Evolutionary conservation across 2,797 vertebrate species (phyloP), one percentile per base, ranked within the genome.

Genomic region (Spheniscus humboldti): DNA sequence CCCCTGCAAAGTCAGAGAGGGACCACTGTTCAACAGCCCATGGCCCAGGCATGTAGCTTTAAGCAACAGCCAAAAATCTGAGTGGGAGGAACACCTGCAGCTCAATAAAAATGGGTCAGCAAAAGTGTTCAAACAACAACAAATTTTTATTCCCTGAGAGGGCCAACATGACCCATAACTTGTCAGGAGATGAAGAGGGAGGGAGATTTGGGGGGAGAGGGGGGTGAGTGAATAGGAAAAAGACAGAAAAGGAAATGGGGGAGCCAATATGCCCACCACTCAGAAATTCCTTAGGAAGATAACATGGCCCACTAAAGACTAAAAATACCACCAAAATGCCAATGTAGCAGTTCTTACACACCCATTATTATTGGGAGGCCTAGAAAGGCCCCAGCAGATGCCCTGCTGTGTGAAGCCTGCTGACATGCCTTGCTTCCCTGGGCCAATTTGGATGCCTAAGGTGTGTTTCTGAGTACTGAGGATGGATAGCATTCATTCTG

Each of bases 31-130:
- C 79, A 80, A 48, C 68, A 95, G 37, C 35, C 93, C 55, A 27
- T 39, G 73, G 69, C 62, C 57, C 69, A 96, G 73, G 57, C 86
- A 81, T 50, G 53, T 10, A 90, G 41, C 45, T 95, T 92, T 78
- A 52, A 90, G 92, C 2, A 9, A 23, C 41, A 73, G 93, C 76
- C 90, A 96, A 94, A 96, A 84, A 66, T 93, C 80, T 88, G 73
- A 90, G 86, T 86, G 66, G 83, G 80, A 95, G 83, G 90, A 96
- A 96, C 88, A 94, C 76, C 86, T 93, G 94, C 95, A 92, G 74
- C 84, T 94, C 57, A 57, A 39, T n/a, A 86, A 76, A 86, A 93
- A 93, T 66, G 33, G 76, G 77, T 92, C 90, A 88, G 55, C 53
- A 92, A 57, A 90, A 92, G 69, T 66, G 55, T 84, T 90, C 73